These are phyloP conservation scores for Bellardia bayeri DNA, from an alignment of 2,888 invertebrate species.

Conservation along the genomic window DNA sequence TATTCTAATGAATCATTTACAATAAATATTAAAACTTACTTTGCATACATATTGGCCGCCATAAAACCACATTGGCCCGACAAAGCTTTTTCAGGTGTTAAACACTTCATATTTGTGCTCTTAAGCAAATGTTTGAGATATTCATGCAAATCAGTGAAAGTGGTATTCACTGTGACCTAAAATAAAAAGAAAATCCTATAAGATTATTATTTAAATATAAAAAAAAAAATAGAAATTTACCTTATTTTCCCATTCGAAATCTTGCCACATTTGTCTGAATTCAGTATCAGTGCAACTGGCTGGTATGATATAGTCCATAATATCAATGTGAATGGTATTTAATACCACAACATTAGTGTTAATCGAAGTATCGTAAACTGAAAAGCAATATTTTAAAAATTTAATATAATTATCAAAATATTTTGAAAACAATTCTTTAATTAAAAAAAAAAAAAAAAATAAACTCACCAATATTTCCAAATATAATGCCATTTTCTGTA, in stretches of 20 bases:
- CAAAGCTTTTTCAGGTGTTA: constrained; percentile 98
- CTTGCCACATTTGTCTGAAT: constrained; percentile 99
- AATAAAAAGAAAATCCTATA: neutral
- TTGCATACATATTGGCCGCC: constrained; percentile 99
- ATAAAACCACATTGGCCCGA: constrained; percentile 99
- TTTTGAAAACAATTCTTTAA: neutral
- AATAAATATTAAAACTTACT: constrained; percentile 77
- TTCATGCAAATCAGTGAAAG: constrained; percentile 95
- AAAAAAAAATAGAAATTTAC: constrained; percentile 82
- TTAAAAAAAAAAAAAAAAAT: neutral
- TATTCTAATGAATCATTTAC: too few species aligned
- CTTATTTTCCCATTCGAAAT: constrained; percentile 99
- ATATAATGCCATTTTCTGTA: constrained; percentile 99
- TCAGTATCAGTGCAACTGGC: constrained; percentile 97
- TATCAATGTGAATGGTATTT: constrained; percentile 99
- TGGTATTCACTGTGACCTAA: constrained; percentile 92
- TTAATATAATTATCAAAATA: neutral
- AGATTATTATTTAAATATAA: neutral
- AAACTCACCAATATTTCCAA: constrained; percentile 95
- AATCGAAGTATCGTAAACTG: constrained; percentile 96
- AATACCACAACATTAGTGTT: constrained; percentile 96
- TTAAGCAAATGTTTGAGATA: constrained; percentile 96
- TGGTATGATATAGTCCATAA: constrained; percentile 99
- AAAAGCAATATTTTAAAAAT: constrained; percentile 51
- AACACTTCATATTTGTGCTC: constrained; percentile 99